Evolutionary conservation across 37 sponge, comb jelly and placozoan species (phyloP), one percentile per base, ranked within the genome.

Genomic region (Haliclona indistincta): DNA sequence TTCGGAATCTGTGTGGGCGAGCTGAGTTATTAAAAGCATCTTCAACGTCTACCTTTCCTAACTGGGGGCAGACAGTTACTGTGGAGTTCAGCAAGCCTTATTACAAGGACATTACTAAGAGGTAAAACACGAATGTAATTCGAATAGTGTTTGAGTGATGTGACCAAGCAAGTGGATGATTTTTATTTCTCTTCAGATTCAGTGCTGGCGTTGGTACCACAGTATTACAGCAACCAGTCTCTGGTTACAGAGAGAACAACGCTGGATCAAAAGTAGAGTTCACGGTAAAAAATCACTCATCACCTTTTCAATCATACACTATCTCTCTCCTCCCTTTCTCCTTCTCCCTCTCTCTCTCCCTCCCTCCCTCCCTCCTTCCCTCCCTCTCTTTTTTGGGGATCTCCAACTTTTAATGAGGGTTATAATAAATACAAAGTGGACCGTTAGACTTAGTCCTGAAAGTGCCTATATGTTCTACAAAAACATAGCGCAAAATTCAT

Each of bases 51-150:
- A 39, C 86, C 28, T 65, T 90, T 39, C 91, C 91, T 67, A 81
- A 81, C 42, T 90, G 86, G 86, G 91, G 89, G 0, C 84, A 89
- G 55, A 73, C 43, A 23, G 6, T 85, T 0, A 76, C 80, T 38
- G 61, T 90, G 35, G 74, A 83, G 61, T 79, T 89, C 71, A 78
- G 47, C 44, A 89, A 89, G 56, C 90, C 86, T 3, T 84, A 83
- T 58, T 83, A 72, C 56, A 64, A 26, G 43, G 68, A 85, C 68
- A 19, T 86, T 20, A 35, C 45, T 4, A 83, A 79, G 28, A 74
- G 23, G 90, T 38, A 6, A 43, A 20, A 28, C 22, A 40, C 41
- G 43, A 73, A 45, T 8, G n/a, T 8, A 25, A n/a, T 58, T 25
- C 11, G 28, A 25, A 58, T n/a, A 25, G 28, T 58, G 6, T 7